Evolutionary conservation across 2,113 vertebrate genomes (phyloP).

Genomic region (Aptenodytes patagonicus): DNA sequence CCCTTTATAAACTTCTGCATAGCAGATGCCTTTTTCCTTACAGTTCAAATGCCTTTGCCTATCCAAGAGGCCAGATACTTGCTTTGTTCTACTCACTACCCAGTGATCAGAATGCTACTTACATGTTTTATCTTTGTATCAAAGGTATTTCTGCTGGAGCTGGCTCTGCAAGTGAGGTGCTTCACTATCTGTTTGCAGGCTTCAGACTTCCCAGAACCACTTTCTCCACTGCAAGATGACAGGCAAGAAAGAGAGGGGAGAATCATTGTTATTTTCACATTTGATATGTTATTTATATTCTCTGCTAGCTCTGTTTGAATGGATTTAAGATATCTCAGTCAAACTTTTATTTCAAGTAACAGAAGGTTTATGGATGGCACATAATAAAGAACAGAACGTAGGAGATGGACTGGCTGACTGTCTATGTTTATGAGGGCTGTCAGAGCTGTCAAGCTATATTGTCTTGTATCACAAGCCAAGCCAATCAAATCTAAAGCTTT

Average conservation of each 20-base stretch:
- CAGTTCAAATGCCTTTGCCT: background rate
- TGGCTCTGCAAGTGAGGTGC: constrained; percentile 83
- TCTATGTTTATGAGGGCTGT: background rate
- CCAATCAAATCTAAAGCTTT: background rate
- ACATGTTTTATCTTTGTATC: constrained; percentile 89
- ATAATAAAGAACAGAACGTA: background rate
- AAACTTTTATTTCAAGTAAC: constrained; percentile 10
- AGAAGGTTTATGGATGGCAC: background rate
- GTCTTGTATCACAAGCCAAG: background rate
- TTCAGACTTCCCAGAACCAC: constrained; percentile 93
- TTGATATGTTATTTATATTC: background rate
- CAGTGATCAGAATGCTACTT: constrained; percentile 60
- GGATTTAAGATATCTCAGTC: background rate
- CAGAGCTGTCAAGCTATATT: background rate
- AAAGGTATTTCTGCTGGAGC: constrained; percentile 73
- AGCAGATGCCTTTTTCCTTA: background rate
- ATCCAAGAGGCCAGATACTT: background rate
- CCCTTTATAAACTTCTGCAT: background rate
- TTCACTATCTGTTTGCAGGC: constrained; percentile 89
- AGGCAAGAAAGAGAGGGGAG: background rate
- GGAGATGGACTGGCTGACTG: background rate
- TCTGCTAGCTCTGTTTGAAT: background rate
- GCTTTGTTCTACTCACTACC: background rate
- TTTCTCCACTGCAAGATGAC: constrained; percentile 82
- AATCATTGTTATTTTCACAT: background rate